A percentile compares a stretch with the other conserved stretches of the same genome.
These are phyloP conservation scores for Falco peregrinus DNA, from an alignment of 2,797 vertebrate species.

Conservation along the genomic window DNA sequence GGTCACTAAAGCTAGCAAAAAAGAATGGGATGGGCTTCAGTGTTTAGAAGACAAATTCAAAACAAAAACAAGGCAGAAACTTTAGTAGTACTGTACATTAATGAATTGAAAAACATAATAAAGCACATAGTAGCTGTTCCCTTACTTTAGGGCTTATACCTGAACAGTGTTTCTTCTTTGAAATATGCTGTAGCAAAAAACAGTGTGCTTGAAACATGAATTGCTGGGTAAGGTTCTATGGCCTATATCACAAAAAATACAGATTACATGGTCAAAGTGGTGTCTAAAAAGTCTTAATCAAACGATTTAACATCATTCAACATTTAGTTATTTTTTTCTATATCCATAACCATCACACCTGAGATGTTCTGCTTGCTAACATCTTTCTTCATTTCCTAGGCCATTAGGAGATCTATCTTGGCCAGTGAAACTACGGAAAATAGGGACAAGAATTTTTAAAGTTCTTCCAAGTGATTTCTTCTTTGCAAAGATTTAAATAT, in stretches of 20 bases:
- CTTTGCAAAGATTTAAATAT: not conserved
- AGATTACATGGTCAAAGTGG: not conserved
- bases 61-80: not conserved
- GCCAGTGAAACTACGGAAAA: not conserved
- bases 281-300: not conserved
- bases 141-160: not conserved
- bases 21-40: not conserved
- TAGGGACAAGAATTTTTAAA: not conserved
- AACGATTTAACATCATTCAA: not conserved
- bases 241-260: not conserved
- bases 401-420: not conserved
- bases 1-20: not conserved
- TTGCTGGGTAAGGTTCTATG: not conserved
- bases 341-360: not conserved
- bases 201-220: not conserved
- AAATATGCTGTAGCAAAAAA: not conserved
- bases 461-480: not conserved
- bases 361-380: not conserved
- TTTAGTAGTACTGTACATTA: not conserved
- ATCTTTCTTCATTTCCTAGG: not conserved
- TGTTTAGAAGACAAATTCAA: not conserved
- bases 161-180: not conserved
- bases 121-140: not conserved
- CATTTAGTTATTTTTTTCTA: not conserved
- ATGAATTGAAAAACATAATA: not conserved